phyloP scores from a whole-genome alignment of 2,888 invertebrate genomes.

The Noctua janthina region DNA sequence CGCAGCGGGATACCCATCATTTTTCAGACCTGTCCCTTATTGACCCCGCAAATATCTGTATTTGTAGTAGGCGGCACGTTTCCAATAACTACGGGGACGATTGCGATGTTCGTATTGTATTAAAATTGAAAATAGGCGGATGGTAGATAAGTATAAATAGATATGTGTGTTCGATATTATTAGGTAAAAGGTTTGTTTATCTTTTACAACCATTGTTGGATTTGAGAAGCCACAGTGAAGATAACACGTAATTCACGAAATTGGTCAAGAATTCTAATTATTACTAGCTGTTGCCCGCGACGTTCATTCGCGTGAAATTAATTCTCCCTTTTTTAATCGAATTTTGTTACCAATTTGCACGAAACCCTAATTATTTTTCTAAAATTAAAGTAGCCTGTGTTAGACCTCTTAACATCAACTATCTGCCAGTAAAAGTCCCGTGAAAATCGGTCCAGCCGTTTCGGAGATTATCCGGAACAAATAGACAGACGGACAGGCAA shows the following conservation, averaged over 20 bases:
- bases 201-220: not conserved
- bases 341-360: too few species aligned
- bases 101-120: slow-evolving; percentile 54
- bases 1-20: slow-evolving; percentile 62
- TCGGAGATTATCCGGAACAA: too few species aligned
- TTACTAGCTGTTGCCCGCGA: too few species aligned
- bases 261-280: not conserved
- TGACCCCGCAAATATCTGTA: slow-evolving; percentile 65
- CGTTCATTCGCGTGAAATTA: too few species aligned
- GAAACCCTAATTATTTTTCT: too few species aligned
- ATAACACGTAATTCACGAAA: not conserved
- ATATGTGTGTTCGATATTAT: slow-evolving; percentile 28
- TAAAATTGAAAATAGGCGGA: slow-evolving; percentile 54
- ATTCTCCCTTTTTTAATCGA: too few species aligned
- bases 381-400: too few species aligned
- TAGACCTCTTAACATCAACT: too few species aligned
- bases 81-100: slow-evolving; percentile 60
- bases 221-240: not conserved
- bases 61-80: slow-evolving; percentile 68
- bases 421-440: too few species aligned
- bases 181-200: slow-evolving; percentile 25
- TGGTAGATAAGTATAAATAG: slow-evolving; percentile 14
- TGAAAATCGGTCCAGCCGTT: too few species aligned
- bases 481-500: too few species aligned
- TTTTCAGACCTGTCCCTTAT: slow-evolving; percentile 65